Evolutionary conservation across 2,797 vertebrate species (phyloP).

Genomic region (Centroberyx gerrardi): DNA sequence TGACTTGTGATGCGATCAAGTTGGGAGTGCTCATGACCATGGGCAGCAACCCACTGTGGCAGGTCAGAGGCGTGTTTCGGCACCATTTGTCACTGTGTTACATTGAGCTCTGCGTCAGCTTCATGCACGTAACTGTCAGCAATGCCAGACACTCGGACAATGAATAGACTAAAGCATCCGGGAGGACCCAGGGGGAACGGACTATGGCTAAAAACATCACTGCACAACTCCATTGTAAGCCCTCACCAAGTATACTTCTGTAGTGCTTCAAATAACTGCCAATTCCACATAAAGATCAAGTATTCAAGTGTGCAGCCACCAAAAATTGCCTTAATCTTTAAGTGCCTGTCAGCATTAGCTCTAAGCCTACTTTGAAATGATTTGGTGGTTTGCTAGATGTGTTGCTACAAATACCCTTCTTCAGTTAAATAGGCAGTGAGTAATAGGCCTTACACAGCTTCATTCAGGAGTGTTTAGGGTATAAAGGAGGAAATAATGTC

Average conservation of each 20-base stretch:
- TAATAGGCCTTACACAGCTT: not conserved
- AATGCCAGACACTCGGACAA: not conserved
- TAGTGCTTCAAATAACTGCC: not conserved
- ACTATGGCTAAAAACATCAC: conserved; percentile 8
- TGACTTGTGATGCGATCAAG: not conserved
- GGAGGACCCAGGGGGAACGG: not conserved
- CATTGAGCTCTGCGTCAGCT: not conserved
- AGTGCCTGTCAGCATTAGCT: conserved; percentile 1
- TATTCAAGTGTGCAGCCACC: not conserved
- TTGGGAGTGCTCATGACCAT: not conserved
- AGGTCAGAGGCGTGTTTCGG: not conserved
- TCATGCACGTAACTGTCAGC: not conserved
- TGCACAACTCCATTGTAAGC: not conserved
- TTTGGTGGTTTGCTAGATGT: not conserved
- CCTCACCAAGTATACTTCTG: not conserved
- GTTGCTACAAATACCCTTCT: conserved; percentile 6
- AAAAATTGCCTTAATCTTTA: conserved; percentile 11
- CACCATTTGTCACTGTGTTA: not conserved
- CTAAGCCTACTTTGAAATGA: not conserved
- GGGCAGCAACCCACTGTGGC: not conserved
- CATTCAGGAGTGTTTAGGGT: not conserved
- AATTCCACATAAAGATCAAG: conserved; percentile 9
- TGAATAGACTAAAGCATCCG: not conserved
- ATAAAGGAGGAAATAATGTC: not conserved
- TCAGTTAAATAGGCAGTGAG: not conserved